Base-by-base conservation (phyloP, 2,888 invertebrate genomes). In the Zelleria hepariella region DNA sequence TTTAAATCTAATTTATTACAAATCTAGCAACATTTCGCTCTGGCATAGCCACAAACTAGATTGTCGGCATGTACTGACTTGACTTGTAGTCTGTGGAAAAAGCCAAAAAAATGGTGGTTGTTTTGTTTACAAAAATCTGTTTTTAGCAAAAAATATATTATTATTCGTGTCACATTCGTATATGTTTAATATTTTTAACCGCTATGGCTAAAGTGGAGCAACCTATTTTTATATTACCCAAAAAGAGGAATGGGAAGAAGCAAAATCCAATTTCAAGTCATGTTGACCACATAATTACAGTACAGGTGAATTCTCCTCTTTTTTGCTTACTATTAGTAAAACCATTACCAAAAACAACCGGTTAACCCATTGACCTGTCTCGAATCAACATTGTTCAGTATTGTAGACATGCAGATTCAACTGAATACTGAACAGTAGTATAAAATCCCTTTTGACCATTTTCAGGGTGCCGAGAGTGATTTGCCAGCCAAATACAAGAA, bases 271-370 rank as follows among this genome's bases (percentile, higher is more conserved):
- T 83, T 65, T 78, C 83, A 62, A 89, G 90, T 68, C 91, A 92
- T 82, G 91, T 91, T 58, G 92, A 92, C 68, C 92, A 91, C 68
- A 91, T 92, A 61, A 91, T 92, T 64, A 87, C 88, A 63, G 89
- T 91, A 53, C 91, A 92, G 86, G 91, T 91, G 67, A 70, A 60
- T 48, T 53, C 8, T 60, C 61, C 10, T 57, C 2, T 42, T 15
- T 58, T 57, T 48, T 42, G 21, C n/a, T n/a, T n/a, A n/a, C n/a
- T n/a, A n/a, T n/a, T n/a, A n/a, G n/a, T n/a, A n/a, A n/a, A n/a
- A n/a, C n/a, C n/a, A n/a, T n/a, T n/a, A n/a, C n/a, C n/a, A n/a
- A n/a, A n/a, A n/a, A n/a, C n/a, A n/a, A n/a, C n/a, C n/a, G n/a
- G n/a, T n/a, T n/a, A n/a, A 6, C 42, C 21, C 27, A 21, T 56